Base-by-base conservation (phyloP, 2,797 vertebrate genomes). In the Characodon lateralis region DNA sequence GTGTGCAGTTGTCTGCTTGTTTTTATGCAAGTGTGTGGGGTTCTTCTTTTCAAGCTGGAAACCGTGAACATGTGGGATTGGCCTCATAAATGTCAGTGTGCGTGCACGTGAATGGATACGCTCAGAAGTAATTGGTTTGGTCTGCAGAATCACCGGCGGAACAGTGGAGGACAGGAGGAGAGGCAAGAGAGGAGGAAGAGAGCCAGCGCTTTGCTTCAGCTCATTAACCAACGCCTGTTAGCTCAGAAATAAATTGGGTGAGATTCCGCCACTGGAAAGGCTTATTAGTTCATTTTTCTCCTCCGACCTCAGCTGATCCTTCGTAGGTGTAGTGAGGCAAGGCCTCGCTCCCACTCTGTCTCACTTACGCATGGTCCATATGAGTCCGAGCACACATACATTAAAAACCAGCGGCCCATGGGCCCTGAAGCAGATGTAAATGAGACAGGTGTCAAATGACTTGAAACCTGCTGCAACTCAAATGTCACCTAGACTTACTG, bases 211-310 rank as follows among this genome's bases (percentile, higher is more conserved):
- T 94, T 93, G 94, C 91, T 93, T 89, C 94, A 95, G 93, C 90
- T 95, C 95, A 95, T 95, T 95, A 95, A 94, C 91, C 87, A 89
- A 89, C 87, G 93, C 91, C 93, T 94, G 93, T 95, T 95, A 94
- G 93, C 89, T 88, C 82, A 86, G 85, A 94, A 94, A 94, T 94
- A 94, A 95, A 95, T 95, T 94, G 95, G 93, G 86, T 87, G 89
- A 92, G 89, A 93, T 93, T 94, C 90, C 88, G 91, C 86, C 90
- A 91, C 86, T 90, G 91, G 88, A 94, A 93, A 94, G 84, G 87
- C 92, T 88, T 93, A 94, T 95, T 94, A 92, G 91, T 92, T 93
- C 89, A 89, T 93, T 94, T 94, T 94, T 91, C 89, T 91, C 86
- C 85, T 61, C 87, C 78, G n/a, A 85, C 81, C 26, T 77, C 73